A percentile compares a stretch with the other conserved stretches of the same genome.
Evolutionary conservation across 2,113 vertebrate species (phyloP).

Genomic region (Eidolon helvum): DNA sequence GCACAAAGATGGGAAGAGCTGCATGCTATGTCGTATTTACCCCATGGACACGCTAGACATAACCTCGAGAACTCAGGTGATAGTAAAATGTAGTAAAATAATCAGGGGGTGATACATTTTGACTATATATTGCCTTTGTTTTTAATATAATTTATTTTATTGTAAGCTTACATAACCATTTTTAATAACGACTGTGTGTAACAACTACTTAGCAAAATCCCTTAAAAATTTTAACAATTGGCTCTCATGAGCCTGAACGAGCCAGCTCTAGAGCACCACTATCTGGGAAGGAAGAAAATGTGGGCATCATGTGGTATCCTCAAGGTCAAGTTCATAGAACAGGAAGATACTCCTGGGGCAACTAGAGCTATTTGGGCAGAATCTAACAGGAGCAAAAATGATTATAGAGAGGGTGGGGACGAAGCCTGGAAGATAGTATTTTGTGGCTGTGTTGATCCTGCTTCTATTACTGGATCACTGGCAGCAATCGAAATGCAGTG

Average conservation of each 20-base stretch:
- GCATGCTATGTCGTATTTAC: accelerated
- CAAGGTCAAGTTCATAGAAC: not conserved
- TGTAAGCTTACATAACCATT: not conserved
- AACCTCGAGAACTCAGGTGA: not conserved
- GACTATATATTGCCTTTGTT: not conserved
- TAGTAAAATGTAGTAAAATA: not conserved
- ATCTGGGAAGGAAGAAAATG: not conserved
- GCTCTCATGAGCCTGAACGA: not conserved
- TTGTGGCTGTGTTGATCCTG: not conserved
- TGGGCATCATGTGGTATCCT: not conserved
- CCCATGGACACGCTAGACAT: accelerated
- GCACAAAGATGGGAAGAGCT: not conserved
- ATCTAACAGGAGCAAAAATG: not conserved
- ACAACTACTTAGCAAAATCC: not conserved
- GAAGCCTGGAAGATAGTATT: not conserved
- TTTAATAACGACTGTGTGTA: not conserved
- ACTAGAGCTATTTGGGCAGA: not conserved
- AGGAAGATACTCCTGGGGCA: not conserved
- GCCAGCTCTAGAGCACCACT: not conserved
- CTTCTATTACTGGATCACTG: not conserved
- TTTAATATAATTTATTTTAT: not conserved
- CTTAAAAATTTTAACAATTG: not conserved
- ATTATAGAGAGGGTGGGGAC: not conserved
- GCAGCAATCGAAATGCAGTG: not conserved
- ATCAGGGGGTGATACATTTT: not conserved